phyloP scores from a whole-genome alignment of 2,797 vertebrate genomes.

The Manis pentadactyla region DNA sequence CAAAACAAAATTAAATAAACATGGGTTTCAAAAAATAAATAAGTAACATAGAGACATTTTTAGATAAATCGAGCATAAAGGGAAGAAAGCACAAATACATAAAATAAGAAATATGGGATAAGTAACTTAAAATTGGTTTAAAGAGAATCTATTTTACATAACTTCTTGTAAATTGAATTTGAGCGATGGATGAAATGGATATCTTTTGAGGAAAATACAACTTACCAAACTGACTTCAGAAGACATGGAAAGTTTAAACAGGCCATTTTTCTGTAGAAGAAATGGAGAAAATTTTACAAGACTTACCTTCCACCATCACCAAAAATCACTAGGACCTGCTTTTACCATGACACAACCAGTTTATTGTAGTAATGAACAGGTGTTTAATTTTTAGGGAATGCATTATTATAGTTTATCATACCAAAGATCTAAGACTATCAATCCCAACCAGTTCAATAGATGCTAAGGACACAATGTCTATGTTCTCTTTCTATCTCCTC shows the following conservation, averaged over 20 bases:
- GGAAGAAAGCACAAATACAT: not conserved
- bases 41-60: not conserved
- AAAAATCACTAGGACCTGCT: not conserved
- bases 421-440: not conserved
- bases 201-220: not conserved
- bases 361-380: not conserved
- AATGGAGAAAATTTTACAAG: not conserved
- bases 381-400: not conserved
- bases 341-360: not conserved
- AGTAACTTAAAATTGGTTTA: not conserved
- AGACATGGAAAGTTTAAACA: slow-evolving; percentile 24
- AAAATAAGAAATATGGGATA: not conserved
- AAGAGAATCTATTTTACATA: not conserved
- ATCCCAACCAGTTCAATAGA: not conserved
- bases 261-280: not conserved
- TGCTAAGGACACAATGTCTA: not conserved
- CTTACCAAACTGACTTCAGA: slow-evolving; percentile 19
- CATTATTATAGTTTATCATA: not conserved
- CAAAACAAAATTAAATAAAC: not conserved
- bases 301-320: not conserved
- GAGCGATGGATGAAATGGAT: not conserved
- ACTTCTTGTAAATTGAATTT: not conserved
- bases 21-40: not conserved
- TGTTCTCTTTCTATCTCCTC: not conserved
- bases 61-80: not conserved